Base-by-base conservation (phyloP, 2,797 vertebrate genomes). In the Acestrorhynchus altus region DNA sequence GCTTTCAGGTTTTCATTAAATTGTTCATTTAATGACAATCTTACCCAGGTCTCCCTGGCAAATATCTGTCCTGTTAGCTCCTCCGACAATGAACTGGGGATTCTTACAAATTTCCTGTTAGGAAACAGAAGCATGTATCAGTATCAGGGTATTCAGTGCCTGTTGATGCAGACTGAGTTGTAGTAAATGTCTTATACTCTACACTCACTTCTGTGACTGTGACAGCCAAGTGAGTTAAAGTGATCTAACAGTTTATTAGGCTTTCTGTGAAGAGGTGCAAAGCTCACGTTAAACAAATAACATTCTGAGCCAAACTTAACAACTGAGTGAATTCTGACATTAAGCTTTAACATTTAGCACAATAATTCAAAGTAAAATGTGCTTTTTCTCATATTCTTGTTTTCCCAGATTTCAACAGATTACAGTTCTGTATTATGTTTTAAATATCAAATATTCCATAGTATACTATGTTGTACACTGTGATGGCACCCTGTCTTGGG, bases 41-140 rank as follows among this genome's bases (percentile, higher is more conserved):
- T 89, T 96, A 77, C 98, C 98, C 84, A 99, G 83, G 79, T 84
- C 94, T 84, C 98, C 98, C 83, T 99, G 98, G 76, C 95, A 96
- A 88, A 99, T 95, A 86, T 98, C 97, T 0, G 96, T 97, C 85
- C 95, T 94, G 87, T 93, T 97, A 81, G 98, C 96, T 85, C 96
- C 97, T 16, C 96, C 92, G 26, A 99, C 87, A 83, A 97, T 95
- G 87, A 99, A 93, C 70, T 78, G 86, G 0, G 97, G 97, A 20
- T 96, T 94, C 77, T 96, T 93, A 83, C 95, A 97, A 70, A 99
- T 95, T 83, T 98, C 97, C 97, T 99, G 79, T 47, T 77, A 76
- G 3, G 61, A 18, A 77, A 68, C 74, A 76, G 11, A 35, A 22
- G 39, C 16, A 59, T 5, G 16, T 13, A 52, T 61, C 44, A 76